These are phyloP conservation scores for Heliconius melpomene DNA, from an alignment of 1,140 invertebrate species.

Conservation along the genomic window DNA sequence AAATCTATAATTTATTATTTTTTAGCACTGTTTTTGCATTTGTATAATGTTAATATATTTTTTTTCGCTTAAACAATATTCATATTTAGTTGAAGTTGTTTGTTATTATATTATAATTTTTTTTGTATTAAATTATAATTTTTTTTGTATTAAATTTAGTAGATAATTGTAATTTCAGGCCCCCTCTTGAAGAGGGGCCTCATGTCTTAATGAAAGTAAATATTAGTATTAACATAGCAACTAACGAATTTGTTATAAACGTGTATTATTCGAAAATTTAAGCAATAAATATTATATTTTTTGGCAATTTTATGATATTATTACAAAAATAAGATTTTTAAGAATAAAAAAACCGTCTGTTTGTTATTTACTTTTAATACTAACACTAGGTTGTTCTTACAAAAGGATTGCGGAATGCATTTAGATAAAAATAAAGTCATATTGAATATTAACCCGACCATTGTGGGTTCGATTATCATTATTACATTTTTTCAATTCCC, in stretches of 20 bases:
- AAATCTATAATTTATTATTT: too few species aligned
- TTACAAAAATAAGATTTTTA: neutral
- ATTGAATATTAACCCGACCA: too few species aligned
- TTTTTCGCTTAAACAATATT: too few species aligned
- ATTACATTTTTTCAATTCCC: too few species aligned
- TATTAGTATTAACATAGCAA: neutral
- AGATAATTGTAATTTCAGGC: neutral
- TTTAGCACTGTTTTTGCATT: too few species aligned
- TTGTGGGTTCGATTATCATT: too few species aligned
- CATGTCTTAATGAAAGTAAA: neutral
- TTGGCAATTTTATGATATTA: slow-evolving; percentile 3
- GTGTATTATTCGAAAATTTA: neutral
- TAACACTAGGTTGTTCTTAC: too few species aligned
- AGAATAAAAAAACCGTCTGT: neutral
- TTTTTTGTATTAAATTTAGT: neutral
- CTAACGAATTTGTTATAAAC: neutral
- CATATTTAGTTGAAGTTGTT: too few species aligned
- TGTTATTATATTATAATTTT: too few species aligned
- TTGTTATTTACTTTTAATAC: neutral
- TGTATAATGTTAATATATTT: too few species aligned
- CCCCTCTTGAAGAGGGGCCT: neutral
- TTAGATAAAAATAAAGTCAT: too few species aligned
- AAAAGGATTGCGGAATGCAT: too few species aligned
- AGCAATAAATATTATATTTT: slow-evolving; percentile 5
- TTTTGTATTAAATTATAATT: neutral